Evolutionary conservation across 1,140 invertebrate genomes (phyloP).

Genomic region (Diachasma alloeum): DNA sequence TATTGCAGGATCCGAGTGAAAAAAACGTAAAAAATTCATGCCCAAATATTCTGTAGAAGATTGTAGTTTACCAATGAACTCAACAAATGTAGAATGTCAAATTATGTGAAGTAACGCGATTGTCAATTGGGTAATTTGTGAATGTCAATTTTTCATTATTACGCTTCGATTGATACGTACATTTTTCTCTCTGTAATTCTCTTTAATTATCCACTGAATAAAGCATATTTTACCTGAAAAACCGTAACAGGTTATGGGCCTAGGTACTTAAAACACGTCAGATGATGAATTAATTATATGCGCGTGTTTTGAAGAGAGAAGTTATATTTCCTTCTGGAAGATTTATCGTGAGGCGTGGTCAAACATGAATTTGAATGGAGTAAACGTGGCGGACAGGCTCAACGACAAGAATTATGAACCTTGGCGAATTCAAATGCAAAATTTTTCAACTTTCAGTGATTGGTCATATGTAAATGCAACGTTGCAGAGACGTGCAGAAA

Average conservation of each 20-base stretch:
- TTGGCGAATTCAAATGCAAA: not conserved
- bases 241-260: not conserved
- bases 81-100: not conserved
- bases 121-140: too few species aligned
- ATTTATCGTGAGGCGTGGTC: not conserved
- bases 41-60: too few species aligned
- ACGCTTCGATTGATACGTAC: too few species aligned
- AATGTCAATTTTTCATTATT: too few species aligned
- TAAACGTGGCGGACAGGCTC: not conserved
- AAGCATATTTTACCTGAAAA: too few species aligned
- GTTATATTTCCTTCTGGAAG: not conserved
- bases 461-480: not conserved
- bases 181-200: too few species aligned
- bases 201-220: too few species aligned
- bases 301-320: not conserved
- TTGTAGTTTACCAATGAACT: not conserved
- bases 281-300: conserved; percentile 15
- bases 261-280: not conserved
- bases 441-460: not conserved
- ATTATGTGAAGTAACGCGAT: too few species aligned
- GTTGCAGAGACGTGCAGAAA: not conserved
- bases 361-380: not conserved
- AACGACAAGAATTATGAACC: not conserved
- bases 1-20: too few species aligned
- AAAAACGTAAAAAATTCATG: too few species aligned